These are phyloP conservation scores for Gymnocypris eckloni DNA, from an alignment of 2,797 vertebrate genomes.

Conservation along the genomic window DNA sequence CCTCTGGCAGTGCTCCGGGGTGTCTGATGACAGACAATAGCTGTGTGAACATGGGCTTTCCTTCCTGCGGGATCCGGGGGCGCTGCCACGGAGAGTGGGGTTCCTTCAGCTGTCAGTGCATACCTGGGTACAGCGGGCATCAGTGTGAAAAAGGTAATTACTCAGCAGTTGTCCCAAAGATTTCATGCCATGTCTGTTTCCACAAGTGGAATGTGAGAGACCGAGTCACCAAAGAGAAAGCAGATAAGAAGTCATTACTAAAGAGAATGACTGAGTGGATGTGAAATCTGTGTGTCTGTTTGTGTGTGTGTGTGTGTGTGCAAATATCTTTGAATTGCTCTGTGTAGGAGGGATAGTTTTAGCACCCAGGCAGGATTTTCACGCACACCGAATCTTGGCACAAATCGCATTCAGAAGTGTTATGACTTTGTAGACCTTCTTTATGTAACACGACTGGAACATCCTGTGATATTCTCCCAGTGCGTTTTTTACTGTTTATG, in stretches of 20 bases:
- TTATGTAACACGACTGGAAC: conserved; percentile 51
- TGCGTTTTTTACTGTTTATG: not conserved
- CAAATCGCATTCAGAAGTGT: conserved; percentile 37
- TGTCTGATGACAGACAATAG: conserved; percentile 83
- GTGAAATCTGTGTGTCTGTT: conserved; percentile 13
- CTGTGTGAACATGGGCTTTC: conserved; percentile 85
- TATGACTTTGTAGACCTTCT: conserved; percentile 51
- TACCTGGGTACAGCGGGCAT: conserved; percentile 80
- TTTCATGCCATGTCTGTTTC: conserved; percentile 17
- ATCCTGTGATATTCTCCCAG: conserved; percentile 45
- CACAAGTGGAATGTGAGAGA: conserved; percentile 32
- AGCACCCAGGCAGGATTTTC: conserved; percentile 38
- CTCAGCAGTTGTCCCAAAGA: conserved; percentile 5
- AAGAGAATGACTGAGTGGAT: conserved; percentile 56
- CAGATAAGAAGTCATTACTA: conserved; percentile 16
- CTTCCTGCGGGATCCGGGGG: conserved; percentile 82
- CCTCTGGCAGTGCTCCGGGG: conserved; percentile 83
- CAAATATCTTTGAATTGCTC: conserved; percentile 43
- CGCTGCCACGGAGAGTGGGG: conserved; percentile 86
- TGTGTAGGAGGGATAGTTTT: conserved; percentile 55
- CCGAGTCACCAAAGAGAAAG: conserved; percentile 3
- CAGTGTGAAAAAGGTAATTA: conserved; percentile 62
- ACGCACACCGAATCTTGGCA: conserved; percentile 45
- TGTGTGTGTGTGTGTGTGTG: not conserved
- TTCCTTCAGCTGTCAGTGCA: conserved; percentile 86